A percentile compares a stretch with the other conserved stretches of the same genome.
phyloP scores from a whole-genome alignment of 2,113 vertebrate species.

The Lepisosteus osseus region DNA sequence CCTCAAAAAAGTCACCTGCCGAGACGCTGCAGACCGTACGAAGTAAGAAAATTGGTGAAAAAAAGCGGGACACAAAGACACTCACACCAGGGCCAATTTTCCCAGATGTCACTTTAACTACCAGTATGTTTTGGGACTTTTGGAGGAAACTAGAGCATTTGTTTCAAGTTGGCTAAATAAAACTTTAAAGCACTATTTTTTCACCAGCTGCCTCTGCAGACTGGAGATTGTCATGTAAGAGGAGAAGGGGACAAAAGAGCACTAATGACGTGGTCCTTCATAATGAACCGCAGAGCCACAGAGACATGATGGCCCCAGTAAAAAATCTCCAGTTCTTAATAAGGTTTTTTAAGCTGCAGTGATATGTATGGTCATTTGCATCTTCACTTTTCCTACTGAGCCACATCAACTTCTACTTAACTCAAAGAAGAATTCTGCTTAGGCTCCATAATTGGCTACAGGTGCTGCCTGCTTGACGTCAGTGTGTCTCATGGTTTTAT shows the following conservation, averaged over 20 bases:
- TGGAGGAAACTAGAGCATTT: too few relatives aligned
- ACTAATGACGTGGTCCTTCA: background rate
- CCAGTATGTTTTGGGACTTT: too few relatives aligned
- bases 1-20: too few relatives aligned
- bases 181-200: too few relatives aligned
- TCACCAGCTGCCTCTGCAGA: too few relatives aligned
- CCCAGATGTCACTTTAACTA: too few relatives aligned
- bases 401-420: background rate
- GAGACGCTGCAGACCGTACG: too few relatives aligned
- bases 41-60: too few relatives aligned
- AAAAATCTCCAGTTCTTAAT: background rate
- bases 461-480: constrained; percentile 12
- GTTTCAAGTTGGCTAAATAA: too few relatives aligned
- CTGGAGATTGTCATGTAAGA: background rate
- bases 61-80: too few relatives aligned
- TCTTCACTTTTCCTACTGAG: background rate
- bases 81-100: too few relatives aligned
- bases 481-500: constrained; percentile 1
- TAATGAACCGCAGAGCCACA: background rate
- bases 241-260: background rate
- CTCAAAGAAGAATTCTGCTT: background rate
- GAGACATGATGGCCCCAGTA: background rate
- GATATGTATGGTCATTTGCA: background rate
- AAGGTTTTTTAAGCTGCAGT: background rate
- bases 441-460: constrained; percentile 7